Base-by-base conservation (phyloP, 2,888 invertebrate species). In the Heliconius erato region DNA sequence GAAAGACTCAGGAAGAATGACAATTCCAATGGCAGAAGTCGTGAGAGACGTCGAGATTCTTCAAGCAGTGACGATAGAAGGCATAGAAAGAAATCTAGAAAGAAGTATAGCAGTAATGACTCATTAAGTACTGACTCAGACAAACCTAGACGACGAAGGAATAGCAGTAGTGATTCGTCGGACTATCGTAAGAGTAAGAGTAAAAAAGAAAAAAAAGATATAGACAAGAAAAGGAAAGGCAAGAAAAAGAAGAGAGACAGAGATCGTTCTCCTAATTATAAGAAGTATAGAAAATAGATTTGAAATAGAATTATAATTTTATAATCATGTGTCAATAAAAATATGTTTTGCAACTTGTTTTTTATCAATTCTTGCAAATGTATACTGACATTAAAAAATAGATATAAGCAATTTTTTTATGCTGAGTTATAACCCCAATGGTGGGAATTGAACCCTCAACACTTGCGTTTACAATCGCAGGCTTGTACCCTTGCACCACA, bases 201-300 rank as follows among this genome's bases (percentile, higher is more conserved):
- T 85, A 95, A 93, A 79, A 95, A 95, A 86, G 93, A 92, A 85
- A 94, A 91, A 85, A 94, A 94, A 87, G 96, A 96, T 85, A 96
- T 94, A 86, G 96, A 96, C 86, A 97, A 96, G 87, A 97, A 96
- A 86, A 93, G 97, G 82, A 97, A 96, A 87, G 96, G 97, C 3
- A 96, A 96, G 84, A 96, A 97, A 88, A 96, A 94, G 90, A 95
- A 92, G 86, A 92, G 94, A 82, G 96, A 96, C 82, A 93, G 96
- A 86, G 96, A 95, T 88, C 94, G 96, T 26, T 96, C 96, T 1
- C 94, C 95, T 28, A 95, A 96, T 85, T 95, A 94, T 88, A 94
- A 92, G 86, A 96, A 96, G 87, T 92, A 95, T 91, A 95, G 91
- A 71, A 96, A 95, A 87, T 95, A 94, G 93, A 88, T 69, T 69